These are phyloP conservation scores for Polyommatus icarus DNA, from an alignment of 2,888 invertebrate genomes.

Conservation along the genomic window DNA sequence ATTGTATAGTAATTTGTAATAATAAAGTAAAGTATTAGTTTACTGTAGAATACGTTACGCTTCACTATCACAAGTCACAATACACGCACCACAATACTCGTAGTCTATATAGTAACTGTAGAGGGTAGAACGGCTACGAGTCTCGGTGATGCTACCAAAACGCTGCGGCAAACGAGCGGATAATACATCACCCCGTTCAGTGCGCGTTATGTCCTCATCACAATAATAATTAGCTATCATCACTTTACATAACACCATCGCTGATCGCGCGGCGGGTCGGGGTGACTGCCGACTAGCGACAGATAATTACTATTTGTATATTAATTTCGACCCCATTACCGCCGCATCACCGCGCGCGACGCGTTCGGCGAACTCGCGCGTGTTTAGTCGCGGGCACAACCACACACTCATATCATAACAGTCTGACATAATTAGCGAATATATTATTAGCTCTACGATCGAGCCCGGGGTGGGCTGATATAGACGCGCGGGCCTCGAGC, in stretches of 20 bases:
- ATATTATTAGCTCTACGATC: not conserved
- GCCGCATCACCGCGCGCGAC: not conserved
- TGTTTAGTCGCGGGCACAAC: not conserved
- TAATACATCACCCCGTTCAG: not conserved
- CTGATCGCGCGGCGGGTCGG: not conserved
- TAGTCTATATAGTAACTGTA: too few relatives aligned
- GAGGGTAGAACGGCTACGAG: too few relatives aligned
- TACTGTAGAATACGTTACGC: too few relatives aligned
- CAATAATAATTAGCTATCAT: not conserved
- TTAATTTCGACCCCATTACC: not conserved
- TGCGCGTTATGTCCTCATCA: not conserved
- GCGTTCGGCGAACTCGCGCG: conserved; percentile 13
- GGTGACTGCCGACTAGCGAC: not conserved
- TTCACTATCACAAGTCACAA: too few relatives aligned
- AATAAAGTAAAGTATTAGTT: too few relatives aligned
- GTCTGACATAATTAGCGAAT: not conserved
- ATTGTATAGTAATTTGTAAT: not conserved
- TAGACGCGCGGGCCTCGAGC: not conserved
- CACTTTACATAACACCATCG: not conserved
- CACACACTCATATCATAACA: not conserved
- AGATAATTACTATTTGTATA: not conserved
- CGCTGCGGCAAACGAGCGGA: too few relatives aligned
- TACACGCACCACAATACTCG: too few relatives aligned
- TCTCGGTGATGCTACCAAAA: too few relatives aligned
- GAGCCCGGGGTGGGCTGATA: not conserved